A percentile compares a stretch with the other conserved stretches of the same genome.
These are phyloP conservation scores for Melinaea marsaeus DNA, from an alignment of 2,888 invertebrate genomes.

Conservation along the genomic window DNA sequence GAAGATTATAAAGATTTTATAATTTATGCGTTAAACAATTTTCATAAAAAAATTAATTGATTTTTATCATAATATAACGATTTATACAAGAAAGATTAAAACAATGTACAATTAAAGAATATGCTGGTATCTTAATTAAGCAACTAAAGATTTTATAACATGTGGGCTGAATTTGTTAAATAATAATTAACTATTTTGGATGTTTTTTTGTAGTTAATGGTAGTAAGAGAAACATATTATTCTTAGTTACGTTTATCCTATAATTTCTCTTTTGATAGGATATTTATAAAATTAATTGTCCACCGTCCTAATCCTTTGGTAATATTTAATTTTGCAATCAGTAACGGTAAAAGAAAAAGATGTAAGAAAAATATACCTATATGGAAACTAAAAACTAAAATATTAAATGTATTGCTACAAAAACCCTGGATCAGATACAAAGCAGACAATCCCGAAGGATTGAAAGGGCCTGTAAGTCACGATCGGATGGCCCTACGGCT, in stretches of 20 bases:
- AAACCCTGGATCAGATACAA: constrained; percentile 12
- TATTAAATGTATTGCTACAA: not conserved
- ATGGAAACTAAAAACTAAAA: not conserved
- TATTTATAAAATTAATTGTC: too few relatives aligned
- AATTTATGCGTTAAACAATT: not conserved
- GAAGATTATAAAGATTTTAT: constrained; percentile 5
- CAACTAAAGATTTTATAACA: constrained; percentile 16
- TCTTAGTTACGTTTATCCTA: too few relatives aligned
- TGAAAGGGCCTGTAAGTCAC: constrained; percentile 33
- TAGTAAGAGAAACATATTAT: too few relatives aligned
- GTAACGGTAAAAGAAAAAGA: too few relatives aligned
- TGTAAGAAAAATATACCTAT: too few relatives aligned
- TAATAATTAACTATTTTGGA: constrained; percentile 16
- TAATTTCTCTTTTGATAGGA: too few relatives aligned
- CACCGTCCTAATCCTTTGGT: too few relatives aligned
- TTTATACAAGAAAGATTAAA: constrained; percentile 4
- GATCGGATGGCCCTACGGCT: constrained; percentile 35
- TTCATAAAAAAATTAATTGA: too few relatives aligned
- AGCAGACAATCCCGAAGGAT: constrained; percentile 22
- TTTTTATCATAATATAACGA: not conserved
- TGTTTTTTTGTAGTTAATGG: not conserved
- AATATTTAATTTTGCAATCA: too few relatives aligned
- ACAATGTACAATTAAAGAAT: not conserved
- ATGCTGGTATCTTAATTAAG: constrained; percentile 15
- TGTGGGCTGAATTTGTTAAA: constrained; percentile 21